Base-by-base conservation (phyloP, 2,888 invertebrate genomes). In the Pyralis farinalis region DNA sequence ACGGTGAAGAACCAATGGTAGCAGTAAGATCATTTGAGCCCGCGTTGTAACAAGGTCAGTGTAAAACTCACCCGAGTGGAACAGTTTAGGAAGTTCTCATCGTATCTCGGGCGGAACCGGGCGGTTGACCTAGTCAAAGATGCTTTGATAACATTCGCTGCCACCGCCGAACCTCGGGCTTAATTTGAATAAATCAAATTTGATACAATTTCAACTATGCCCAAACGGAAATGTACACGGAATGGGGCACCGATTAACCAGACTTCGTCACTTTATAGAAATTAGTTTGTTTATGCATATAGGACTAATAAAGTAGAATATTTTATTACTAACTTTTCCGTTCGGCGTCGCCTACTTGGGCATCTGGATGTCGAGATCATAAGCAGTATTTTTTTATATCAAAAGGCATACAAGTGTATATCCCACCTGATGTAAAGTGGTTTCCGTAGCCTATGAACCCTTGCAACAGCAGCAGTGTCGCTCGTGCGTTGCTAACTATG, bases 121-220 rank as follows among this genome's bases (percentile, higher is more conserved):
- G 63, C 69, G 67, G 70, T 64, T 65, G 66, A 63, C 68, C 69
- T 61, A 67, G 62, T 67, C 71, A 71, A 76, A 74, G 71, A 53
- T 66, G 67, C 77, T 78, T 78, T 76, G 77, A 80, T 75, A 76
- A 72, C 71, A 69, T 75, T 75, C 66, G 64, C 59, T 53, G 58
- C 52, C 66, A 60, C 61, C 66, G 61, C 61, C 71, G 66, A 73
- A 67, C 69, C 71, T 61, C 65, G 59, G 67, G 65, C 57, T 68
- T 72, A 71, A 77, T 79, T 78, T 77, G 71, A 78, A 78, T 79
- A 76, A 77, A 81, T 83, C 77, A 74, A 81, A 78, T 74, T 71
- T 66, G 61, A 53, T 51, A 59, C 62, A 63, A 70, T 68, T 68
- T 63, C 47, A 55, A 57, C 53, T 54, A 55, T 47, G 54, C 51